These are phyloP conservation scores for Acinonyx jubatus DNA, from an alignment of 2,113 vertebrate species.

Conservation along the genomic window DNA sequence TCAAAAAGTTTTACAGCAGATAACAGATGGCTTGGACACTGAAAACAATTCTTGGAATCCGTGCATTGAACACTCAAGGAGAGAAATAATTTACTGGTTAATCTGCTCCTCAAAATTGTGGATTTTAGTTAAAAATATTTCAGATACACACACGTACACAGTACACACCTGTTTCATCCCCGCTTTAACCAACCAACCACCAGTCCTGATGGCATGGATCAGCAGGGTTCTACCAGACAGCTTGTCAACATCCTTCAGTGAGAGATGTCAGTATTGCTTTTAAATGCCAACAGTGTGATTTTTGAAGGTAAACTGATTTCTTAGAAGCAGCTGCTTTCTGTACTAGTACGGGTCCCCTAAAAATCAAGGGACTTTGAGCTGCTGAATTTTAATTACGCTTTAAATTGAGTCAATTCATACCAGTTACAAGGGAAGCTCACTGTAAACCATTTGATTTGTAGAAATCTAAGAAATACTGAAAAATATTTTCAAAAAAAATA, in stretches of 20 bases:
- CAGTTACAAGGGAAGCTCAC: background rate
- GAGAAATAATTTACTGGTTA: background rate
- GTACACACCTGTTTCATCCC: background rate
- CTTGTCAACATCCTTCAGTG: background rate
- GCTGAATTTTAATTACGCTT: slow-evolving; percentile 7
- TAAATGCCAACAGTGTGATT: background rate
- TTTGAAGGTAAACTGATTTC: background rate
- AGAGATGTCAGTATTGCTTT: background rate
- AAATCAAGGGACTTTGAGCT: background rate
- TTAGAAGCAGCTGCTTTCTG: background rate
- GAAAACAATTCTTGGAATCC: background rate
- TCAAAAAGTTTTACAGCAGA: background rate
- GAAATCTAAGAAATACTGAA: background rate
- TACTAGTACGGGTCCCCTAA: background rate
- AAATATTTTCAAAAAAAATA: slow-evolving; percentile 14
- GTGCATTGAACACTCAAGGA: background rate
- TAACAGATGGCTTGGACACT: background rate
- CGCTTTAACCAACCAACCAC: background rate
- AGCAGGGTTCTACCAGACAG: background rate
- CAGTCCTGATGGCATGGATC: background rate
- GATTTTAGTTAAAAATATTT: background rate
- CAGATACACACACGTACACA: background rate
- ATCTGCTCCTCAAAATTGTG: background rate
- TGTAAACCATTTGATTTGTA: slow-evolving; percentile 5
- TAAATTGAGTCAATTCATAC: slow-evolving; percentile 20